phyloP scores from a whole-genome alignment of 2,797 vertebrate genomes.

The Nyctalus aviator region DNA sequence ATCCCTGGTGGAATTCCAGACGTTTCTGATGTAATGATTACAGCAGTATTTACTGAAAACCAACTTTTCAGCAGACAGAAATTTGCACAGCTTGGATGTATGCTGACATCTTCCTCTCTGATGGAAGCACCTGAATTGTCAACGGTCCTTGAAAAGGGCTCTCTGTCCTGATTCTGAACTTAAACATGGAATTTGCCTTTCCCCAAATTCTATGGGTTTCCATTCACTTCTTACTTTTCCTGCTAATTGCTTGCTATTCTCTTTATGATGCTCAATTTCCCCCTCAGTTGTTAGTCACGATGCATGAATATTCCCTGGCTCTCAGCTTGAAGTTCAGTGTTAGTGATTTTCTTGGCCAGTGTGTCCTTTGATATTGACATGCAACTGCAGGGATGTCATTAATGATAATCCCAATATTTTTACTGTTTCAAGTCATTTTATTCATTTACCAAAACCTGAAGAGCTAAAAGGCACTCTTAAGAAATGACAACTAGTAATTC shows the following conservation, averaged over 20 bases:
- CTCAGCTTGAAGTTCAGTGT: slow-evolving; percentile 63
- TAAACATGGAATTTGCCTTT: slow-evolving; percentile 37
- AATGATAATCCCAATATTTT: slow-evolving; percentile 65
- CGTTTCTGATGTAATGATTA: neutral
- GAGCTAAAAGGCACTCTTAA: slow-evolving; percentile 64
- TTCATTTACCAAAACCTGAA: slow-evolving; percentile 66
- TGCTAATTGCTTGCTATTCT: neutral
- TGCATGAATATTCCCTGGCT: neutral
- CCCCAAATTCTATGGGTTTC: neutral
- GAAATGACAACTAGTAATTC: slow-evolving; percentile 73
- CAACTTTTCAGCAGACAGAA: neutral
- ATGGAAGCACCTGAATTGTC: neutral
- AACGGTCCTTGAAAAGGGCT: neutral
- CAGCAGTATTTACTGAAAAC: neutral
- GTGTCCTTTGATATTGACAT: slow-evolving; percentile 69
- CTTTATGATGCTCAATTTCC: neutral
- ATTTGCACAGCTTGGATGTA: neutral
- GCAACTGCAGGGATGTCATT: slow-evolving; percentile 49
- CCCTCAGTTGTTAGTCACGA: slow-evolving; percentile 46
- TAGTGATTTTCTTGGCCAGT: slow-evolving; percentile 60
- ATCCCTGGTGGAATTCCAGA: neutral
- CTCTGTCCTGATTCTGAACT: neutral
- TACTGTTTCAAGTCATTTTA: slow-evolving; percentile 70
- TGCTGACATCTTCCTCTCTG: neutral
- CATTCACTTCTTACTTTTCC: slow-evolving; percentile 43